Percentiles rank a stretch among this genome's conserved stretches.
These are phyloP conservation scores for Lasiommata megera DNA, from an alignment of 2,888 invertebrate species.

Conservation along the genomic window DNA sequence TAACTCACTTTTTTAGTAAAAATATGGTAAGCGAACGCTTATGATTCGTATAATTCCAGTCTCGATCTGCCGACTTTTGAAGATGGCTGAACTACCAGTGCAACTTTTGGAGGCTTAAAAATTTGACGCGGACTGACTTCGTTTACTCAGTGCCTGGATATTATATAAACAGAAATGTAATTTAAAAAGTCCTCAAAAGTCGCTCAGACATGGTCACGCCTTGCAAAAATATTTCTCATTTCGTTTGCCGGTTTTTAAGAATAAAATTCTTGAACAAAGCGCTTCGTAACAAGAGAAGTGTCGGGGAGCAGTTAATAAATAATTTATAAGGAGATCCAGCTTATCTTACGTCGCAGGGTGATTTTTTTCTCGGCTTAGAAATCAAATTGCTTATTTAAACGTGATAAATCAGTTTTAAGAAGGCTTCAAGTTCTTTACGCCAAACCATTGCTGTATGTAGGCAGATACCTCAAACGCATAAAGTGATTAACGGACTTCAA, in stretches of 20 bases:
- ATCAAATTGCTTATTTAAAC: constrained; percentile 47
- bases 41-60: too few relatives aligned
- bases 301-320: constrained; percentile 54
- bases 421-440: not conserved
- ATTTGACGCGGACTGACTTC: too few relatives aligned
- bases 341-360: constrained; percentile 41
- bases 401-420: constrained; percentile 29
- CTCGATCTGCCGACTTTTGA: too few relatives aligned
- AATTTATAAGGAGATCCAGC: constrained; percentile 51
- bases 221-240: constrained; percentile 32
- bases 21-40: too few relatives aligned
- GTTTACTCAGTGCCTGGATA: too few relatives aligned
- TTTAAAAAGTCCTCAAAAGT: not conserved
- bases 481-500: too few relatives aligned
- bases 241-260: constrained; percentile 31
- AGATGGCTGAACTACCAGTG: too few relatives aligned
- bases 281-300: constrained; percentile 33
- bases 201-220: constrained; percentile 12
- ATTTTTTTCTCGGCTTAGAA: constrained; percentile 45
- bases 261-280: constrained; percentile 37
- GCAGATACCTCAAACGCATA: too few relatives aligned
- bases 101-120: too few relatives aligned
- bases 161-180: too few relatives aligned
- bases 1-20: too few relatives aligned
- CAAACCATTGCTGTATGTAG: not conserved